These are phyloP conservation scores for Propithecus deckenii DNA, from an alignment of 2,797 vertebrate genomes.

Conservation along the genomic window DNA sequence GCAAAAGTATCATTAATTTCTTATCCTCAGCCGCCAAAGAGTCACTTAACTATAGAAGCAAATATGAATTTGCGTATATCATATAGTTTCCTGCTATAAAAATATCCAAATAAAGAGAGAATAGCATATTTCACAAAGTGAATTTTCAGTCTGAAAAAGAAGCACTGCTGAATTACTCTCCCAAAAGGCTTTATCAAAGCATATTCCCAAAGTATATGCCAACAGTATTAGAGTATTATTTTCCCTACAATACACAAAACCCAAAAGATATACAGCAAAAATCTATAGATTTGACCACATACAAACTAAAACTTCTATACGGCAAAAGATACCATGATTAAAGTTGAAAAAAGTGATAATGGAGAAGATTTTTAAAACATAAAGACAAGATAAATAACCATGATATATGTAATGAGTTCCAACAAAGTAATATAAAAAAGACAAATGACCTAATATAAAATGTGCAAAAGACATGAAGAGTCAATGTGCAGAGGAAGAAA, in stretches of 20 bases:
- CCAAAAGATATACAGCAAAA: neutral
- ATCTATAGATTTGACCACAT: neutral
- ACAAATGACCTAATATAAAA: neutral
- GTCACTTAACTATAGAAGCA: neutral
- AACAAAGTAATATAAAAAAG: neutral
- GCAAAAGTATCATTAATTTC: neutral
- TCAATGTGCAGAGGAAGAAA: neutral
- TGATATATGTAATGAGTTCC: neutral
- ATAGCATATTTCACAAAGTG: neutral
- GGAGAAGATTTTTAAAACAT: slow-evolving; percentile 6
- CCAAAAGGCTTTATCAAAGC: neutral
- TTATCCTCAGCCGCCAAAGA: neutral
- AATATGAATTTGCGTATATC: neutral
- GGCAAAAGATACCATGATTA: neutral
- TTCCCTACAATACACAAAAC: neutral
- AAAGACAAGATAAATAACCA: neutral
- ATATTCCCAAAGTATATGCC: neutral
- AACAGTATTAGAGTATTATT: neutral
- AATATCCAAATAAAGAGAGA: neutral
- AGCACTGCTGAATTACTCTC: neutral
- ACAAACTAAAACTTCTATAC: neutral
- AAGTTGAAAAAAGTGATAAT: neutral
- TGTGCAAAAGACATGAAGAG: neutral
- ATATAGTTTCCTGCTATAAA: neutral
- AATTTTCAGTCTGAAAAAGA: slow-evolving; percentile 25